Evolutionary conservation across 2,797 vertebrate genomes (phyloP), one percentile per base, ranked within the genome.

Genomic region (Gymnoscopelus microlampas): DNA sequence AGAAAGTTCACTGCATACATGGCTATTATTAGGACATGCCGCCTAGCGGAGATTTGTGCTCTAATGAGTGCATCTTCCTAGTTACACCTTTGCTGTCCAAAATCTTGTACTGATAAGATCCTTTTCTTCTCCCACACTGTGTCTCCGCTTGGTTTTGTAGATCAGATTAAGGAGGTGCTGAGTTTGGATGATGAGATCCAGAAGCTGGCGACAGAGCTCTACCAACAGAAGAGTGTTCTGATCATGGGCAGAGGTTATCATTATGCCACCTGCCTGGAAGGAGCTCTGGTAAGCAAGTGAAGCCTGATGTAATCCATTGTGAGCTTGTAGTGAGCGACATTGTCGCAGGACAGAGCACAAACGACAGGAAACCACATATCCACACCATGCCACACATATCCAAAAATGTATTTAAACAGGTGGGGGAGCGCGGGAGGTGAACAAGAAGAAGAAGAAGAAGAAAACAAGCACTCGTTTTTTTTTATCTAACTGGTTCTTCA

Each of bases 171-270:
- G 74, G 98, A 99, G 76, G 96, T 99, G 57, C 92, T 99, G 80
- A 94, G 95, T 78, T 93, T 98, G 93, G 97, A 99, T 64, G 96
- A 98, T 66, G 97, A 99, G 94, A 99, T 99, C 90, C 96, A 99
- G 94, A 96, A 95, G 78, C 73, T 99, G 85, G 98, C 98, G 2
- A 88, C 85, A 0, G 98, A 99, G 85, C 95, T 99, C 1, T 98
- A 98, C 91, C 93, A 98, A 74, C 96, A 99, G 93, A 99, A 99
- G 89, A 99, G 98, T 0, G 96, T 99, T 1, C 94, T 99, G 82
- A 98, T 99, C 88, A 99, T 99, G 98, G 98, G 98, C 24, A 93
- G 98, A 74, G 98, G 98, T 1, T 99, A 97, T 86, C 97, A 99
- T 85, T 99, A 99, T 0, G 97, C 98, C 59, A 98, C 98, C 0